phyloP scores from a whole-genome alignment of 2,888 invertebrate species.

The Drosophila buzzatii region DNA sequence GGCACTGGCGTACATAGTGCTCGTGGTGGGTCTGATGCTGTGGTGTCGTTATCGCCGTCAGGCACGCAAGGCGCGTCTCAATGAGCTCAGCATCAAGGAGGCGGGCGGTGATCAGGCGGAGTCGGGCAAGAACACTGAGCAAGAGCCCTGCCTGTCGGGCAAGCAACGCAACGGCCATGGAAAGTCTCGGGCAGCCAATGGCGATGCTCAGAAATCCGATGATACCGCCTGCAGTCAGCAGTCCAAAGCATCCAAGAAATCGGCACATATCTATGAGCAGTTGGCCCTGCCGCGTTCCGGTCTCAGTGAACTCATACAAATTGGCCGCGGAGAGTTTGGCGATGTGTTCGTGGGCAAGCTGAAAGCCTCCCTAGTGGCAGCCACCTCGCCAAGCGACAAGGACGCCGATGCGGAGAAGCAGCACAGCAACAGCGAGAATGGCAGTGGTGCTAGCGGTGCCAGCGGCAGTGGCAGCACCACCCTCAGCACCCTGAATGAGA shows the following conservation, averaged over 20 bases:
- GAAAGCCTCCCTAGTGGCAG: slow-evolving; percentile 79
- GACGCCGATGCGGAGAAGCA: slow-evolving; percentile 80
- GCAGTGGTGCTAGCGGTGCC: slow-evolving; percentile 51
- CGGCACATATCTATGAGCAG: slow-evolving; percentile 89
- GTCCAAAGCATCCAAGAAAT: slow-evolving; percentile 87
- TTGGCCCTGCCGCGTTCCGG: slow-evolving; percentile 90
- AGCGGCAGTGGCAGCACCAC: slow-evolving; percentile 71
- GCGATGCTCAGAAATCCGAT: slow-evolving; percentile 87
- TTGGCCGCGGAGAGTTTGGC: slow-evolving; percentile 96
- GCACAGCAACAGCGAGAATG: slow-evolving; percentile 78
- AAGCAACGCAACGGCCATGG: slow-evolving; percentile 82
- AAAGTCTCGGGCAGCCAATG: slow-evolving; percentile 85
- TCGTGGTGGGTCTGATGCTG: slow-evolving; percentile 96
- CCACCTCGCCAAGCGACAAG: slow-evolving; percentile 54
- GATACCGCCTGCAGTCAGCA: slow-evolving; percentile 88
- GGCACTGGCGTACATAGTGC: slow-evolving; percentile 95
- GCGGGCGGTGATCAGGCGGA: slow-evolving; percentile 85
- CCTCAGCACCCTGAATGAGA: slow-evolving; percentile 78
- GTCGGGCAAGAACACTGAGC: slow-evolving; percentile 77
- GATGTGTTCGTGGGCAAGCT: slow-evolving; percentile 93
- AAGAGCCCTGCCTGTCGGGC: slow-evolving; percentile 83
- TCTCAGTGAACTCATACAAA: slow-evolving; percentile 89
- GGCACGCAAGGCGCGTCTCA: slow-evolving; percentile 85
- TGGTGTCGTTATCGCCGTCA: slow-evolving; percentile 94
- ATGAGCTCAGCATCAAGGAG: slow-evolving; percentile 87